These are phyloP conservation scores for Lerista edwardsae DNA, from an alignment of 2,797 vertebrate genomes.

Conservation along the genomic window DNA sequence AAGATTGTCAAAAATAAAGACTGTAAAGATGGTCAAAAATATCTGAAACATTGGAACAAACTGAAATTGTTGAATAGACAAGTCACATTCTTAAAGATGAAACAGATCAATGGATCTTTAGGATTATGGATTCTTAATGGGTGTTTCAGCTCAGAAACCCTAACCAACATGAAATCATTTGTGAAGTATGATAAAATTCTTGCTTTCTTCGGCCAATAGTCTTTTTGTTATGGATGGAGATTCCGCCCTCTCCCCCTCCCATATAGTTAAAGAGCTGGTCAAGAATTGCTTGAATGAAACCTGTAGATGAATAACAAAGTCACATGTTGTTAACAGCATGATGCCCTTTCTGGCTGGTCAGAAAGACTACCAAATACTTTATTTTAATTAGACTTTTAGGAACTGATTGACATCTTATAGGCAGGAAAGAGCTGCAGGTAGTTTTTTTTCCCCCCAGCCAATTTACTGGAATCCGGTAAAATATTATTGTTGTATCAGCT, in stretches of 20 bases:
- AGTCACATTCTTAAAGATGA: neutral
- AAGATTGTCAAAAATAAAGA: no score
- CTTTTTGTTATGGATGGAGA: neutral
- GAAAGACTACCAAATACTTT: conserved; percentile 7
- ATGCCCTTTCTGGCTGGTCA: neutral
- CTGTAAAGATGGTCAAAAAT: neutral
- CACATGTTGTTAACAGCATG: conserved; percentile 33
- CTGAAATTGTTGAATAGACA: neutral
- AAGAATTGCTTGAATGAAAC: conserved; percentile 18
- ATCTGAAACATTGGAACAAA: conserved; percentile 16
- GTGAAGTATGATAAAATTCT: neutral
- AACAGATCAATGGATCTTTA: neutral
- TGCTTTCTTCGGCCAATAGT: neutral
- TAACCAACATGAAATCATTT: neutral
- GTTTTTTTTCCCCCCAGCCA: conserved; percentile 3
- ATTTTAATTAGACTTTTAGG: conserved; percentile 57
- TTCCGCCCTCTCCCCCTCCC: no score
- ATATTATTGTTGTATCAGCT: fast-evolving
- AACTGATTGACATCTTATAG: conserved; percentile 45
- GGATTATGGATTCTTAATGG: no score
- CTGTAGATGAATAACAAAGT: conserved; percentile 17
- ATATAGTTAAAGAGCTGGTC: neutral
- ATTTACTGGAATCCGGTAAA: conserved; percentile 37
- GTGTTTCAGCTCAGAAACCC: neutral
- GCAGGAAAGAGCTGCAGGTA: conserved; percentile 35